Base-by-base conservation (phyloP, 1,140 invertebrate genomes). In the Latrodectus geometricus region DNA sequence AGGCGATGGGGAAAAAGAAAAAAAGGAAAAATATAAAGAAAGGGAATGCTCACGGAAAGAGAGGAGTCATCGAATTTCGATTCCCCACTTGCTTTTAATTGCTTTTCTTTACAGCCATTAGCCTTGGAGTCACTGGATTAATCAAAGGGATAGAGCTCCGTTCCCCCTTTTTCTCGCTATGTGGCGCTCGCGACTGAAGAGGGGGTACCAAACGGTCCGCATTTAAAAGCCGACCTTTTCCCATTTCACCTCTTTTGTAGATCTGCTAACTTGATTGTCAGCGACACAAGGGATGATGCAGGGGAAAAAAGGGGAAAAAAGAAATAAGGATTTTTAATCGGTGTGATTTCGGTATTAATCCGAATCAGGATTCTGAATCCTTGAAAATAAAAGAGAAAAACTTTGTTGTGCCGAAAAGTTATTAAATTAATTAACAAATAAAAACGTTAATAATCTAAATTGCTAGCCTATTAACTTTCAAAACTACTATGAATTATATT, bases 31-130 rank as follows among this genome's bases (percentile, higher is more conserved):
- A 76, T 23, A 66, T 48, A 72, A 65, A 65, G n/a, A 35, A 61
- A 73, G 35, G 68, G 23, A 54, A 15, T 12, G 35, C 35, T 54
- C 56, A 50, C 15, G 12, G 76, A 35, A 70, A 54, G 70, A 52
- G 75, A 68, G 48, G 74, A 77, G 74, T 61, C 83, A 86, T 86
- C 83, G 83, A 86, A 86, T 69, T 86, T 86, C 83, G 83, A 86
- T 86, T 76, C 83, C 75, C 74, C 83, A 77, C 83, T 86, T 86
- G 83, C 83, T 86, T 86, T 86, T 86, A 86, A 86, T 86, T 86
- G 83, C 83, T 78, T 86, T 86, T 78, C 83, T 78, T 86, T 86
- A 77, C 83, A 86, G 74, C 83, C 83, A 86, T 86, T 86, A 86
- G 83, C 74, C 77, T 72, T 56, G 83, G 75, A 86, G 83, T 61